These are phyloP conservation scores for Lycocerus yunnanus DNA, from an alignment of 2,888 invertebrate species.

Conservation along the genomic window DNA sequence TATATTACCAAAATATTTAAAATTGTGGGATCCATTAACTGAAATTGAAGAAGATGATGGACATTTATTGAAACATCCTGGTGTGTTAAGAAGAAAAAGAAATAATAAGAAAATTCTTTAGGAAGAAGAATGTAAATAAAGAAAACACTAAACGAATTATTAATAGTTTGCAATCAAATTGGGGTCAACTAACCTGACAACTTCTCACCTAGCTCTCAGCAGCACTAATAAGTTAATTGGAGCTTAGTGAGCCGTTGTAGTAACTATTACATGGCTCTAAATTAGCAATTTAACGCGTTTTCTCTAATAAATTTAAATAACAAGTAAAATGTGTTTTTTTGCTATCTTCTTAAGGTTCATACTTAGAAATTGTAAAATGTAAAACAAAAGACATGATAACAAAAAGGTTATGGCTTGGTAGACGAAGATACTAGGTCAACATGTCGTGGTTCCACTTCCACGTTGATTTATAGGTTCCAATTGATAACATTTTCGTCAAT, in stretches of 20 bases:
- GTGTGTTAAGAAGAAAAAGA: slow-evolving; percentile 64
- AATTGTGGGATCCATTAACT: slow-evolving; percentile 66
- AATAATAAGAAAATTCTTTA: slow-evolving; percentile 40
- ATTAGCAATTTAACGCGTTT: background rate
- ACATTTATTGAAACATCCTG: slow-evolving; percentile 68
- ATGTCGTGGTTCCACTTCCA: no score
- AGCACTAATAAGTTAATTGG: background rate
- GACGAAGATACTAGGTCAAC: no score
- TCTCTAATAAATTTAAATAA: background rate
- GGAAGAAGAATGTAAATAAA: background rate
- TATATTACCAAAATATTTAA: slow-evolving; percentile 69
- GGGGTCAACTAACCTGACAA: background rate
- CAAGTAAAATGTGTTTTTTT: background rate
- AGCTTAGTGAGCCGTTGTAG: background rate
- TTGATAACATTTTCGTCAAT: no score
- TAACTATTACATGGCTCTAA: background rate
- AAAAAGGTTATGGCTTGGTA: no score
- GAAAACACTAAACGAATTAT: background rate
- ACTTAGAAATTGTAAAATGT: no score
- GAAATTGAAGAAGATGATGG: slow-evolving; percentile 73
- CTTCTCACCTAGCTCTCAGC: background rate
- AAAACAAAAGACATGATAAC: background rate
- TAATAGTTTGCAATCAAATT: background rate
- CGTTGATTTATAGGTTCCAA: no score
- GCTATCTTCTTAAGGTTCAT: background rate